Evolutionary conservation across 2,888 invertebrate species (phyloP).

Genomic region (Mythimna albipuncta): DNA sequence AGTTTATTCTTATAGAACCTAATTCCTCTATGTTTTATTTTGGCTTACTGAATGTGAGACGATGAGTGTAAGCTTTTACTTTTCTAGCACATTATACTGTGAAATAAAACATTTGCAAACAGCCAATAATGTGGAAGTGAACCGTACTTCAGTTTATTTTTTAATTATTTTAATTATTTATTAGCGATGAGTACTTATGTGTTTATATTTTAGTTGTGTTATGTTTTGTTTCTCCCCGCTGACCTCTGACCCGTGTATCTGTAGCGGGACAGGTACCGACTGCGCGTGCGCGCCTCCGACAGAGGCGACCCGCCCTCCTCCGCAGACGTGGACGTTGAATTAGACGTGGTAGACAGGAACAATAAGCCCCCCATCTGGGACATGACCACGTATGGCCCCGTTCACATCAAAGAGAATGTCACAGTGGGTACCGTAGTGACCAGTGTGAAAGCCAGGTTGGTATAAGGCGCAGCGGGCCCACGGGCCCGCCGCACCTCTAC

Average conservation of each 20-base stretch:
- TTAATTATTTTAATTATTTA: conserved; percentile 85
- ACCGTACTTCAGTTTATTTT: conserved; percentile 80
- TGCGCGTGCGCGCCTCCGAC: conserved; percentile 99
- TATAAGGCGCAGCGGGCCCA: conserved; percentile 92
- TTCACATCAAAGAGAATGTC: conserved; percentile 99
- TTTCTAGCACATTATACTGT: conserved; percentile 68
- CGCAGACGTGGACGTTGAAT: conserved; percentile 99
- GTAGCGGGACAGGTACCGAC: conserved; percentile 99
- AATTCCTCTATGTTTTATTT: conserved; percentile 84
- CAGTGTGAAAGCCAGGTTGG: conserved; percentile 99
- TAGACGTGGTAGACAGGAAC: conserved; percentile 99
- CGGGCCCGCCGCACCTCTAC: conserved; percentile 88
- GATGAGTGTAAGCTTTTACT: conserved; percentile 78
- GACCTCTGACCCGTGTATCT: conserved; percentile 94
- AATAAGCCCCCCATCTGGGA: conserved; percentile 99
- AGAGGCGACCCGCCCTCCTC: conserved; percentile 97
- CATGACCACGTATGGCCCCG: conserved; percentile 98
- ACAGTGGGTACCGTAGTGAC: conserved; percentile 99
- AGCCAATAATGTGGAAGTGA: conserved; percentile 80
- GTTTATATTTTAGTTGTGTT: conserved; percentile 90
- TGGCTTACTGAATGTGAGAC: conserved; percentile 86
- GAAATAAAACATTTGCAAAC: conserved; percentile 71
- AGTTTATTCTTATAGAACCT: conserved; percentile 72
- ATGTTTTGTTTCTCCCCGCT: conserved; percentile 92
- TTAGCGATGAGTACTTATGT: conserved; percentile 88